Percentiles rank a stretch among this genome's conserved stretches.
Conservation (phyloP, 2,797 vertebrate genomes). For the Pitangus sulphuratus region DNA sequence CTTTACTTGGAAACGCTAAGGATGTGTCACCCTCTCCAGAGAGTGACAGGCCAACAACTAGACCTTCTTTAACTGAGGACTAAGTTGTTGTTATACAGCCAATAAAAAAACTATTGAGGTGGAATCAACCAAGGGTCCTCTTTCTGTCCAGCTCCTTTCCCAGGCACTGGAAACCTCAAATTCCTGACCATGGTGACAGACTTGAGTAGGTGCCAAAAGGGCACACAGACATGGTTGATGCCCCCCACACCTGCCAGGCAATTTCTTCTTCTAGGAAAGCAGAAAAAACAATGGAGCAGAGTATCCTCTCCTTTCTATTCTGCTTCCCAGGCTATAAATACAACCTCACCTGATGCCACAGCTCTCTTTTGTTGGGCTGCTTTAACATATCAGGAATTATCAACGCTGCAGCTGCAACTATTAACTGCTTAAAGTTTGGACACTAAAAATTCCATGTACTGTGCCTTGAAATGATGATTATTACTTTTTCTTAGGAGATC, state of each 20-base stretch:
- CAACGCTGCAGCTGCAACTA: neutral
- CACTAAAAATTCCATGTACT: neutral
- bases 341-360: neutral
- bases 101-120: slow-evolving; percentile 56
- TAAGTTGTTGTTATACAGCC: slow-evolving; percentile 43
- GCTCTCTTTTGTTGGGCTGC: fast-evolving
- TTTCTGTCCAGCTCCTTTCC: slow-evolving; percentile 48
- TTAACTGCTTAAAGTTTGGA: neutral
- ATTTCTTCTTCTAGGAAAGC: neutral
- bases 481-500: neutral
- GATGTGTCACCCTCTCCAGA: slow-evolving; percentile 42
- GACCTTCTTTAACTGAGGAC: slow-evolving; percentile 34
- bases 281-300: neutral
- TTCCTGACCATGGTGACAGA: neutral
- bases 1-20: slow-evolving; percentile 37
- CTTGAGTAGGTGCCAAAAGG: neutral
- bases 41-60: slow-evolving; percentile 54
- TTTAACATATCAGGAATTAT: neutral
- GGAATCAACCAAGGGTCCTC: slow-evolving; percentile 34
- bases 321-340: neutral
- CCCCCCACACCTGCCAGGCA: neutral
- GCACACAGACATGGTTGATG: neutral
- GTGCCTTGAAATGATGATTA: neutral
- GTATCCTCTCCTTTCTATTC: neutral
- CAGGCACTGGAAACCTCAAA: neutral